Conservation (phyloP, 2,888 invertebrate genomes). For the Macrosiphum euphorbiae region DNA sequence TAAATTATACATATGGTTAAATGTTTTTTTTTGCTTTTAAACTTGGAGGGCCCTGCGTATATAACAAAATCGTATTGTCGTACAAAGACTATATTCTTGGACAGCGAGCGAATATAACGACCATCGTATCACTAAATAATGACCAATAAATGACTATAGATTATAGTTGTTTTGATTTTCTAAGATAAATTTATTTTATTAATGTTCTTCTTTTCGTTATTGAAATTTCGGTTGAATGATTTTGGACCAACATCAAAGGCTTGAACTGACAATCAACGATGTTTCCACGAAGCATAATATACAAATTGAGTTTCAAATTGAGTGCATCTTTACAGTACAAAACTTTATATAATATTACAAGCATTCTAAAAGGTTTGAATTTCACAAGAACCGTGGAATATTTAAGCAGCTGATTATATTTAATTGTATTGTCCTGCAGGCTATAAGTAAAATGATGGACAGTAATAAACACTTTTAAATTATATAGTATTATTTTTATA, state of each 20-base stretch:
- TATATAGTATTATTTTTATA: too few species aligned
- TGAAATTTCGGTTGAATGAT: neutral
- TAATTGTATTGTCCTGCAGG: too few species aligned
- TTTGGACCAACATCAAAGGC: neutral
- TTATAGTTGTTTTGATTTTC: neutral
- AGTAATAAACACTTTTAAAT: too few species aligned
- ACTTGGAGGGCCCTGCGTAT: neutral
- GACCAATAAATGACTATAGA: neutral
- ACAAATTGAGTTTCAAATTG: neutral
- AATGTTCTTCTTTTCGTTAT: neutral
- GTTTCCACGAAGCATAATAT: neutral
- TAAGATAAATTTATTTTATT: slow-evolving; percentile 4
- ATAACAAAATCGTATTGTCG: neutral
- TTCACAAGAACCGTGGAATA: neutral
- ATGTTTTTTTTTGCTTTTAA: neutral
- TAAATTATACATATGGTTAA: neutral
- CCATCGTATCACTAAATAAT: neutral
- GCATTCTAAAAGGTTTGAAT: neutral
- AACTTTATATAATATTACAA: neutral
- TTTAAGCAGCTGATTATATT: neutral
- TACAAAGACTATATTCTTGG: neutral
- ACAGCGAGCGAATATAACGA: neutral
- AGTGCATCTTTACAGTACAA: neutral
- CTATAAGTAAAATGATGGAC: too few species aligned
- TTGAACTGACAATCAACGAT: neutral